These are phyloP conservation scores for Corythoichthys haematopterus DNA, from an alignment of 2,113 vertebrate genomes.

Conservation along the genomic window DNA sequence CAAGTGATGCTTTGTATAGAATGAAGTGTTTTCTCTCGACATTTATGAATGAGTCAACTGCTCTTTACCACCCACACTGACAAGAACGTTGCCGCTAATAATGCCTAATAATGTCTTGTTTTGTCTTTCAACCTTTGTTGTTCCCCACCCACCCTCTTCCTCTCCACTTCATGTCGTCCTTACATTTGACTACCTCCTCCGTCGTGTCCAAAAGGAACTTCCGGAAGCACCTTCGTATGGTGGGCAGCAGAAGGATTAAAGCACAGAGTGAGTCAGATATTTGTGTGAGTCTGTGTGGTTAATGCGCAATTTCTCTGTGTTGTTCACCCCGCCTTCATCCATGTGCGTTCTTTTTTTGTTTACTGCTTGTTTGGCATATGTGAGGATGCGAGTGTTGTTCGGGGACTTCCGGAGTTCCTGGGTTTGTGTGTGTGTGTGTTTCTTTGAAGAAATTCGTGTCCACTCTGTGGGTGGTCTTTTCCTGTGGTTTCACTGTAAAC, in stretches of 20 bases:
- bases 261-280: constrained; percentile 88
- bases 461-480: constrained; percentile 1
- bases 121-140: constrained; percentile 19
- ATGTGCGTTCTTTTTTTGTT: constrained; percentile 10
- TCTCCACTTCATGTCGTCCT: constrained; percentile 25
- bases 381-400: constrained; percentile 13
- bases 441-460: constrained; percentile 6
- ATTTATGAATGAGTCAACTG: not conserved
- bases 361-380: constrained; percentile 19
- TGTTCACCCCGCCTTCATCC: constrained; percentile 46
- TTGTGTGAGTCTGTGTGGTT: constrained; percentile 21
- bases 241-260: constrained; percentile 96
- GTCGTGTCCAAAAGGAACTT: constrained; percentile 84
- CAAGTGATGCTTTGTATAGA: not conserved
- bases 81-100: constrained; percentile 22
- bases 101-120: constrained; percentile 17
- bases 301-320: constrained; percentile 35
- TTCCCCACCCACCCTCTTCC: constrained; percentile 38
- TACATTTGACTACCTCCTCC: constrained; percentile 33
- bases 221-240: constrained; percentile 98
- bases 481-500: constrained; percentile 26
- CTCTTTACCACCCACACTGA: constrained; percentile 26
- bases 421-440: constrained; percentile 11
- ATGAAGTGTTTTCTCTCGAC: not conserved
- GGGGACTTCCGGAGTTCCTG: not conserved